Evolutionary conservation across 53 echinoderm and acorn worm species (phyloP).

Genomic region (Zoroaster sp.): DNA sequence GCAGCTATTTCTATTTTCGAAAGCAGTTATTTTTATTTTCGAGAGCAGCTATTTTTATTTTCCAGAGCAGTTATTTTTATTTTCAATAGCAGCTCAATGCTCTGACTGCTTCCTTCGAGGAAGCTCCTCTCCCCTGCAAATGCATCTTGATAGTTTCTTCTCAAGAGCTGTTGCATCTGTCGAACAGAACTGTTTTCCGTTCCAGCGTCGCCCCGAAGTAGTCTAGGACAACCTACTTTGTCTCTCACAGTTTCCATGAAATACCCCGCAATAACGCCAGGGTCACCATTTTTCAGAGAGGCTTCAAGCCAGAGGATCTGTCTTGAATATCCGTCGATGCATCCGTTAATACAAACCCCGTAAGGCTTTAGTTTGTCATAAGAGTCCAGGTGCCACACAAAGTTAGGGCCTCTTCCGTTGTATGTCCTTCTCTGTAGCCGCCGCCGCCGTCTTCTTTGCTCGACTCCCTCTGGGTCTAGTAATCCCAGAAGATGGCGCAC

Average conservation of each 20-base stretch:
- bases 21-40: too few species aligned
- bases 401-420: constrained; percentile 36
- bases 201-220: constrained; percentile 17
- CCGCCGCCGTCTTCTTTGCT: neutral
- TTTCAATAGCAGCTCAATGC: too few species aligned
- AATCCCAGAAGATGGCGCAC: neutral
- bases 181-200: constrained; percentile 23
- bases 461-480: neutral
- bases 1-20: too few species aligned
- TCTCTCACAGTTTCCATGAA: constrained; percentile 13
- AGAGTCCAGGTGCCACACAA: constrained; percentile 2
- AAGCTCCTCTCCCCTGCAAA: constrained; percentile 18
- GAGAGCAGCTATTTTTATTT: too few species aligned
- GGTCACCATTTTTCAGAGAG: constrained; percentile 11
- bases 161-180: constrained; percentile 1
- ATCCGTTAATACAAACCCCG: constrained; percentile 27
- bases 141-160: neutral
- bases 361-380: constrained; percentile 49
- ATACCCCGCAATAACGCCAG: constrained; percentile 35
- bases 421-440: constrained; percentile 41
- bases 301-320: constrained; percentile 28
- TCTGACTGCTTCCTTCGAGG: neutral
- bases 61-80: too few species aligned
- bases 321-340: constrained; percentile 33
- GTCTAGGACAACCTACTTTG: neutral